Conservation (phyloP, 2,888 invertebrate species). For the Bimastos eiseni region DNA sequence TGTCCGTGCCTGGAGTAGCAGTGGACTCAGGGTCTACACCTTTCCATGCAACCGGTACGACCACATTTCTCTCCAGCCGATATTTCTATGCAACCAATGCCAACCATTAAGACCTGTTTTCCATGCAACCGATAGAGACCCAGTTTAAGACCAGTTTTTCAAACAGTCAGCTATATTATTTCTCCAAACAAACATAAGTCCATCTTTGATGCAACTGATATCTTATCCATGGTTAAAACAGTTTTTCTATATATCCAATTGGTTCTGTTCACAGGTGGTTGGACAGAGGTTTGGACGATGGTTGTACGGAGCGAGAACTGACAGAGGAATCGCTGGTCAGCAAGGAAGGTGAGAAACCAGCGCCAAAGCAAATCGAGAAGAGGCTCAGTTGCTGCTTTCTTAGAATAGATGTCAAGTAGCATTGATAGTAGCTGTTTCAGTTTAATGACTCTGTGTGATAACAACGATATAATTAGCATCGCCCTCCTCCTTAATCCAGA, state of each 20-base stretch:
- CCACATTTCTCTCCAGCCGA: neutral
- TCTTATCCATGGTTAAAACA: too few relatives aligned
- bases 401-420: too few relatives aligned
- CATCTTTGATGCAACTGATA: too few relatives aligned
- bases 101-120: neutral
- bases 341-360: neutral
- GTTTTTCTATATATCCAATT: neutral
- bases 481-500: too few relatives aligned
- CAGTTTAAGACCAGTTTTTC: neutral
- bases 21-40: neutral
- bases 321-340: neutral
- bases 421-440: too few relatives aligned
- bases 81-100: too few relatives aligned
- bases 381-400: too few relatives aligned
- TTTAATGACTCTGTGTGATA: too few relatives aligned
- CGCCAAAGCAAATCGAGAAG: neutral
- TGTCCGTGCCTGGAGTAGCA: neutral
- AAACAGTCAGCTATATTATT: neutral
- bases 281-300: neutral
- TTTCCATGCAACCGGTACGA: slow-evolving; percentile 14
- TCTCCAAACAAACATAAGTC: too few relatives aligned
- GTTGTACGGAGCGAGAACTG: neutral
- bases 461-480: too few relatives aligned
- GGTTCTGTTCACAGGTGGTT: neutral
- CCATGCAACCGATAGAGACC: neutral